A percentile compares a stretch with the other conserved stretches of the same genome.
Evolutionary conservation across 2,888 invertebrate species (phyloP).

Genomic region (Operophtera brumata): DNA sequence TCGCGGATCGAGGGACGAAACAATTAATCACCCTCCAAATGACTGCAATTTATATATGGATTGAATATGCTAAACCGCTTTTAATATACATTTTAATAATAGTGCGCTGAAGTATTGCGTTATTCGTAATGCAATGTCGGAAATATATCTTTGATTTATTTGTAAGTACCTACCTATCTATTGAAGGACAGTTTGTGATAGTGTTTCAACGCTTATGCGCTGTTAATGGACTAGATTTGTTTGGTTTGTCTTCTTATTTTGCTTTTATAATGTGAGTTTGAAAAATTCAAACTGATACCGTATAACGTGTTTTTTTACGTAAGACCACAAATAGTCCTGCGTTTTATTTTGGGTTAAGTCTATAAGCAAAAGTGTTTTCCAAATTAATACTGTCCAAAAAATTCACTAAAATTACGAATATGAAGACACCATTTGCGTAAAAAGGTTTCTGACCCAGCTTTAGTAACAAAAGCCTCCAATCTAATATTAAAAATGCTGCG

Average conservation of each 20-base stretch:
- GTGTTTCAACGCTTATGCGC: background rate
- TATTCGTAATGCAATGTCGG: constrained; percentile 9
- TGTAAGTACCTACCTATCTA: background rate
- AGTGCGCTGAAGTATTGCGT: constrained; percentile 7
- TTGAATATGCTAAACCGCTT: constrained; percentile 18
- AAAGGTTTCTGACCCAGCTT: background rate
- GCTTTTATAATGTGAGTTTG: no score
- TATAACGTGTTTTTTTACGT: no score
- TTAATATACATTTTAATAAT: constrained; percentile 21
- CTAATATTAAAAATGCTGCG: constrained; percentile 11
- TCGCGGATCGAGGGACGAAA: background rate
- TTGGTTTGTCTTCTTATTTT: background rate
- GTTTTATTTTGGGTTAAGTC: no score
- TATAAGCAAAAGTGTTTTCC: no score
- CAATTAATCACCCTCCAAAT: constrained; percentile 3
- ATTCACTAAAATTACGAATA: background rate
- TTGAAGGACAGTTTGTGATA: constrained; percentile 5
- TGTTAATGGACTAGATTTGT: background rate
- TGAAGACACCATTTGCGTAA: background rate
- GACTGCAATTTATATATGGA: constrained; percentile 4
- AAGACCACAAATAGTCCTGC: no score
- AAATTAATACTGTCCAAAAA: no score
- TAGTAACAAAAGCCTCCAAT: background rate
- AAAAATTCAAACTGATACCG: no score
- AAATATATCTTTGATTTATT: constrained; percentile 1